Conservation (phyloP, 2,888 invertebrate genomes). For the Calameuta filiformis region DNA sequence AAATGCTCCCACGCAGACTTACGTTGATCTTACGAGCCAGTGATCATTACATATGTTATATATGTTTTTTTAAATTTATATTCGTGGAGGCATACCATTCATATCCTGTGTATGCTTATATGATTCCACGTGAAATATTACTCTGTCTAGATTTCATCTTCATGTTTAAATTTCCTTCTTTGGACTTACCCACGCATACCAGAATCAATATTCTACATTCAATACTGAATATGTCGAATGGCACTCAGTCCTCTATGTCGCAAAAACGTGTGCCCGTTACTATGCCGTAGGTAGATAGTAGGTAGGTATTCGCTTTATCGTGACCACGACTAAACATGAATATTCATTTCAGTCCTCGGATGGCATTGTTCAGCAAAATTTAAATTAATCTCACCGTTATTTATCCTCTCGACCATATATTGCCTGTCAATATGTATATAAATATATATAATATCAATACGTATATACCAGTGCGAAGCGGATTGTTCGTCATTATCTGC, state of each 20-base stretch:
- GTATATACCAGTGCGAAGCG: neutral
- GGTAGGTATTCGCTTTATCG: neutral
- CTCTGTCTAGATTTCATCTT: neutral
- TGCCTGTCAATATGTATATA: neutral
- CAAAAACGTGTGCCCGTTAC: neutral
- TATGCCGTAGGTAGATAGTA: neutral
- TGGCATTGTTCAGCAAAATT: neutral
- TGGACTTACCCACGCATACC: neutral
- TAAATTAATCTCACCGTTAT: neutral
- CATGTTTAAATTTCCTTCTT: neutral
- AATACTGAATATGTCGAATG: neutral
- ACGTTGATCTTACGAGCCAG: neutral
- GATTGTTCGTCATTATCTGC: neutral
- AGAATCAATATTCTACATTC: neutral
- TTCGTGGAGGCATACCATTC: neutral
- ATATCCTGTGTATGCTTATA: neutral
- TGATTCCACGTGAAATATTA: neutral
- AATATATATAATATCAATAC: neutral
- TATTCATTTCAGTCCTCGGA: neutral
- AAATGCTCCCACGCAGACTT: neutral
- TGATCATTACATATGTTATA: neutral
- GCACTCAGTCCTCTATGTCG: neutral
- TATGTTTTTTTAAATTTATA: neutral
- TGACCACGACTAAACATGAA: neutral
- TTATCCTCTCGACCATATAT: neutral